Evolutionary conservation across 2,888 invertebrate genomes (phyloP), one percentile per base, ranked within the genome.

Genomic region (Pristionchus exspectatus): DNA sequence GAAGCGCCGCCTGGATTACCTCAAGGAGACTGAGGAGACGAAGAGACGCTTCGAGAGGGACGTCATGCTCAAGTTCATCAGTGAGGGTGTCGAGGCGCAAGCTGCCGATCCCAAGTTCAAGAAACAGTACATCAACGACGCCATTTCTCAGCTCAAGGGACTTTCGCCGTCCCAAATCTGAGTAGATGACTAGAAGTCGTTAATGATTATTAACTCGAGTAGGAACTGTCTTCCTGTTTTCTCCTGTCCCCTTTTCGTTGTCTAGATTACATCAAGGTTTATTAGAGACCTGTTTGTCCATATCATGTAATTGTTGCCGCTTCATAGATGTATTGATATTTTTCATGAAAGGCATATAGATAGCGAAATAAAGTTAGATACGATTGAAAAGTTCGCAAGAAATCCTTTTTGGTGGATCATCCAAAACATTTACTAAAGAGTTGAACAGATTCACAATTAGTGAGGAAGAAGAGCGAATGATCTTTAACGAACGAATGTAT

Each of bases 61-160:
- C 95, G 97, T 98, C 96, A 97, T 98, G 97, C 97, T 98, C 50
- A 97, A 97, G 95, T 99, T 98, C 97, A 97, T 99, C 91, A 97
- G 98, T n/a, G 95, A 96, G 93, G 97, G 96, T 95, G 99, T 94
- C 66, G 93, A 94, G 89, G 92, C 94, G 89, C 92, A 93, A 90
- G 91, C 92, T 77, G 92, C 93, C 91, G 94, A 95, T 91, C 91
- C 91, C 90, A 90, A 92, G 88, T 94, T 95, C 93, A 94, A 94
- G 91, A 94, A 94, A 88, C 92, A 93, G 90, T 95, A 93, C 91
- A 92, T 95, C 90, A 92, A 94, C 91, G 92, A 93, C 90, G 94
- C 95, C 91, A 95, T 95, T 91, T 91, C 91, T 86, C 93, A 94
- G 89, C 92, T 94, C 90, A 94, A 94, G 91, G 92, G 91, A 90